Evolutionary conservation across 2,797 vertebrate species (phyloP).

Genomic region (Poeciliopsis infans): DNA sequence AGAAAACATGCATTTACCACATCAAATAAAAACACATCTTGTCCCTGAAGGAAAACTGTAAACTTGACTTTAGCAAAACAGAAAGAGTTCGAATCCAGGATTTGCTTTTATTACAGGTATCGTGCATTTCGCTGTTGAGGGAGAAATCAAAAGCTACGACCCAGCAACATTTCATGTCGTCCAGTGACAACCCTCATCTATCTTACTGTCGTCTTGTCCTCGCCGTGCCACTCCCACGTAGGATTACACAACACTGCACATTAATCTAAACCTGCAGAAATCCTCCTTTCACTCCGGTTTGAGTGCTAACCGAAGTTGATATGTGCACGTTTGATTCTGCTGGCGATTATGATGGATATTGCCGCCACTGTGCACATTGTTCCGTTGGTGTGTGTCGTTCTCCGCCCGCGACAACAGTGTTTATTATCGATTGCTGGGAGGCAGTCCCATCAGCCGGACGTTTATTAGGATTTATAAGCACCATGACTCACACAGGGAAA

Average conservation of each 20-base stretch:
- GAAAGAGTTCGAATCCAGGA: background rate
- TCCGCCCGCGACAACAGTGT: conserved; percentile 42
- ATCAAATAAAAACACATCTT: background rate
- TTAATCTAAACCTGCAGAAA: conserved; percentile 44
- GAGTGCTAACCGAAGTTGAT: conserved; percentile 15
- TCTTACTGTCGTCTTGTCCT: conserved; percentile 36
- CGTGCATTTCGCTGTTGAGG: background rate
- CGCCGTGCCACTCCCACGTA: conserved; percentile 31
- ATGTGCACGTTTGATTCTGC: conserved; percentile 24
- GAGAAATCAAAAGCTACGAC: conserved; percentile 32
- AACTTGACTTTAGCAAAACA: background rate
- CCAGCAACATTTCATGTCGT: conserved; percentile 38
- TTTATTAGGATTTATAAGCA: conserved; percentile 59
- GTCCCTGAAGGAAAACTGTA: background rate
- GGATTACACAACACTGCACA: conserved; percentile 49
- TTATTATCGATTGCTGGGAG: conserved; percentile 63
- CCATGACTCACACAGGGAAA: conserved; percentile 36
- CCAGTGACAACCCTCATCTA: conserved; percentile 40
- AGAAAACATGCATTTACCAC: background rate
- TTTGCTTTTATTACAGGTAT: conserved; percentile 12
- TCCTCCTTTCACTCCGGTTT: conserved; percentile 30
- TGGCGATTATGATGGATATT: conserved; percentile 19
- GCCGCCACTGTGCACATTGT: conserved; percentile 1
- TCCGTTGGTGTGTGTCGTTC: conserved; percentile 32
- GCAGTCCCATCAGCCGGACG: conserved; percentile 36